A percentile compares a stretch with the other conserved stretches of the same genome.
Conservation (phyloP, 1,140 invertebrate species). For the Pseudobourletiella spinata region DNA sequence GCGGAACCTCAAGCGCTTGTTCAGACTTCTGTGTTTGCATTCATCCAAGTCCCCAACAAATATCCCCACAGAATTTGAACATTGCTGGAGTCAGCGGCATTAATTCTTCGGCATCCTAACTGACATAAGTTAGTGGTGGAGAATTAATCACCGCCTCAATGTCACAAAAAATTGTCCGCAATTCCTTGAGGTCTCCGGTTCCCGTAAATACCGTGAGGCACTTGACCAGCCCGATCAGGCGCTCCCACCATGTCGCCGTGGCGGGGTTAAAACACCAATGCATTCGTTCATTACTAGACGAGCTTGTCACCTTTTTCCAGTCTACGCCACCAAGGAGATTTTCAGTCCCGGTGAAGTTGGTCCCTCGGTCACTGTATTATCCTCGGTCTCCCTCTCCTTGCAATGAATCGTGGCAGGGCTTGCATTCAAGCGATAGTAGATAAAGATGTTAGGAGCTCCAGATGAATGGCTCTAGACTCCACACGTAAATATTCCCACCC, state of each 20-base stretch:
- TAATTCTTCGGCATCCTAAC: constrained; percentile 4
- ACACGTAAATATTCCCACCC: constrained; percentile 14
- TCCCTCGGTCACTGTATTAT: constrained; percentile 38
- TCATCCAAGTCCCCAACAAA: background rate
- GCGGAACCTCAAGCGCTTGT: background rate
- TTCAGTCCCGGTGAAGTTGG: constrained; percentile 37
- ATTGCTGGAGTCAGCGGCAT: constrained; percentile 11
- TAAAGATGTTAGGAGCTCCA: constrained; percentile 34
- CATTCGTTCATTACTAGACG: constrained; percentile 24
- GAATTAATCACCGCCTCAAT: constrained; percentile 2
- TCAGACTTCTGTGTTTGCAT: background rate
- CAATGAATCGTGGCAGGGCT: constrained; percentile 33
- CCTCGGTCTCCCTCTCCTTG: constrained; percentile 25
- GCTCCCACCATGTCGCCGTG: constrained; percentile 41
- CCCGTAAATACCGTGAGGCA: constrained; percentile 26
- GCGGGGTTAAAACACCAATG: constrained; percentile 41
- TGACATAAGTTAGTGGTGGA: constrained; percentile 6
- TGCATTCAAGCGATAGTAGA: constrained; percentile 32
- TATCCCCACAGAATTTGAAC: background rate
- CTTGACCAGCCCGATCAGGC: constrained; percentile 41
- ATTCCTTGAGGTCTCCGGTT: background rate
- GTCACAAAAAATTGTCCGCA: background rate
- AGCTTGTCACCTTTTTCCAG: constrained; percentile 25
- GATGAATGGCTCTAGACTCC: constrained; percentile 33
- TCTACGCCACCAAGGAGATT: constrained; percentile 31